Evolutionary conservation across 2,797 vertebrate genomes (phyloP).

Genomic region (Pangasius larnaudii): DNA sequence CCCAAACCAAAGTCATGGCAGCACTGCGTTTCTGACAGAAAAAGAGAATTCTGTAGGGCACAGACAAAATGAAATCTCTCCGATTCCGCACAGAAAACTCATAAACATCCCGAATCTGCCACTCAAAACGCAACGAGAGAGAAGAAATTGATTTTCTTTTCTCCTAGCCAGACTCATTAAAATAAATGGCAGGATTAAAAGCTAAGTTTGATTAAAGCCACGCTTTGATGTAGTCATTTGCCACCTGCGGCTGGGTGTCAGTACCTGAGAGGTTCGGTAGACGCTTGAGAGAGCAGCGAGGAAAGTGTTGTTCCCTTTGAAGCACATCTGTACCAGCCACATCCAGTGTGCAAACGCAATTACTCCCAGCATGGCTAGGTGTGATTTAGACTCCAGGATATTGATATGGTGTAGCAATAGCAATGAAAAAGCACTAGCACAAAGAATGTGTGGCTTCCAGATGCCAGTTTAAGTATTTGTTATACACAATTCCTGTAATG

Average conservation of each 20-base stretch:
- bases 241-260: slow-evolving; percentile 55
- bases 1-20: slow-evolving; percentile 40
- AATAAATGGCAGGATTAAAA: slow-evolving; percentile 61
- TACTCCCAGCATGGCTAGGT: slow-evolving; percentile 49
- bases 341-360: slow-evolving; percentile 44
- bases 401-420: slow-evolving; percentile 26
- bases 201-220: slow-evolving; percentile 60
- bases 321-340: slow-evolving; percentile 50
- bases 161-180: slow-evolving; percentile 56
- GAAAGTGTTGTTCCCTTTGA: slow-evolving; percentile 54
- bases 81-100: slow-evolving; percentile 31
- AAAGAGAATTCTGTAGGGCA: slow-evolving; percentile 40
- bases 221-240: slow-evolving; percentile 60
- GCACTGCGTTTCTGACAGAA: slow-evolving; percentile 26
- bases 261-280: slow-evolving; percentile 53
- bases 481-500: neutral
- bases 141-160: slow-evolving; percentile 58
- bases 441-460: neutral
- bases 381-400: slow-evolving; percentile 41
- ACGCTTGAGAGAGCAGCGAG: slow-evolving; percentile 49
- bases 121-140: slow-evolving; percentile 38
- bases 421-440: neutral
- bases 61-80: slow-evolving; percentile 40
- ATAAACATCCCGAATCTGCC: slow-evolving; percentile 40
- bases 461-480: neutral